A percentile compares a stretch with the other conserved stretches of the same genome.
These are phyloP conservation scores for Araneus ventricosus DNA, from an alignment of 1,140 invertebrate species.

Conservation along the genomic window DNA sequence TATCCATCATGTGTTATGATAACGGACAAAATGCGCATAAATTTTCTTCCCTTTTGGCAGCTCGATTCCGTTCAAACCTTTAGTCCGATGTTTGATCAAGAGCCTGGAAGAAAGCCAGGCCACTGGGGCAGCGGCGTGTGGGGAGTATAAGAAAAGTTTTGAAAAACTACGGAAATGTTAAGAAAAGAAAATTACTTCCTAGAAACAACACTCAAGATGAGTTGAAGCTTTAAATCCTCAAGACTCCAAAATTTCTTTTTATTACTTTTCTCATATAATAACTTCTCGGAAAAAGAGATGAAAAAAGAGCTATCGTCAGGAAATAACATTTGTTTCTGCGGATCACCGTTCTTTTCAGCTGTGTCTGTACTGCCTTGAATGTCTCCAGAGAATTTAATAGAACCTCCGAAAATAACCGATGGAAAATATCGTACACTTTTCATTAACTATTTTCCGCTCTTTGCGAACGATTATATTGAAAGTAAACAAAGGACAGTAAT, in stretches of 20 bases:
- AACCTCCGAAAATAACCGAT: slow-evolving; percentile 2
- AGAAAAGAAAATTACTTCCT: slow-evolving; percentile 56
- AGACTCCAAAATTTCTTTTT: slow-evolving; percentile 63
- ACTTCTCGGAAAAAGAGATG: neutral
- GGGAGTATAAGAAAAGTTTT: slow-evolving; percentile 9
- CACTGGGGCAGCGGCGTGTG: neutral
- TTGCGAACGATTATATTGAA: neutral
- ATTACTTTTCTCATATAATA: slow-evolving; percentile 67
- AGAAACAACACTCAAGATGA: slow-evolving; percentile 68
- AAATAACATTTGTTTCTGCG: slow-evolving; percentile 67
- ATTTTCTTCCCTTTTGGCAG: slow-evolving; percentile 53
- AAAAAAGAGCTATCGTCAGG: slow-evolving; percentile 35
- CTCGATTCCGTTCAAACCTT: neutral
- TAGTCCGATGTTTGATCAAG: neutral
- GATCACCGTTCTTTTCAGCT: slow-evolving; percentile 43
- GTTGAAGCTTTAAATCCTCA: slow-evolving; percentile 68
- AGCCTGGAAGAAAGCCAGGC: slow-evolving; percentile 48
- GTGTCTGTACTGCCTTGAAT: slow-evolving; percentile 40
- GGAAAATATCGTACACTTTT: slow-evolving; percentile 53
- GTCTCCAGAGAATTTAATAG: slow-evolving; percentile 46
- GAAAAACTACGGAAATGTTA: slow-evolving; percentile 29
- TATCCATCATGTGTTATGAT: slow-evolving; percentile 22
- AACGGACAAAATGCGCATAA: slow-evolving; percentile 49
- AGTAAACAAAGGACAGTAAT: slow-evolving; percentile 18
- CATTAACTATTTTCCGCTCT: slow-evolving; percentile 47